Evolutionary conservation across 2,113 vertebrate genomes (phyloP), one percentile per base, ranked within the genome.

Genomic region (Ageneiosus marmoratus): DNA sequence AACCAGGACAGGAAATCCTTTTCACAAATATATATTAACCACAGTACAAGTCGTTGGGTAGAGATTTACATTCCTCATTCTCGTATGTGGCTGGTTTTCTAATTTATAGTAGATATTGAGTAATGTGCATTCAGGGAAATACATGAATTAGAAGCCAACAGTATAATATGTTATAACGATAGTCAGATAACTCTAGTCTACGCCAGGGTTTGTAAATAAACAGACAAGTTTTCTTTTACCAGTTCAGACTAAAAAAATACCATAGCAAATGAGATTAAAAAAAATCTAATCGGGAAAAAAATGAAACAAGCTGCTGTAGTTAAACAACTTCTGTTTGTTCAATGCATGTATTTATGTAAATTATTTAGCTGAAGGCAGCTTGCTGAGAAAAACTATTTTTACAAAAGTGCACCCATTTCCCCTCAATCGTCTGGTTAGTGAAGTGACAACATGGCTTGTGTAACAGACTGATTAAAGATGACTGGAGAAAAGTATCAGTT

Each of bases 1-100:
- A 51, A 74, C n/a, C 72, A 51, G 46, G 27, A 74, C 72, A 29
- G 72, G n/a, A 51, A 74, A 51, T 29, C 27, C n/a, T 74, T 74
- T 74, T 22, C 22, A 44, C 37, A 69, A 44, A 12, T 24, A 70
- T 13, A 12, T 24, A 70, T 13, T 44, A 70, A 70, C 37, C 22
- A 0, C 65, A 24, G 65, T 9, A 10, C 63, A 24, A 73, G 69
- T 73, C 41, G 46, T 2, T 50, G 46, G 6, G 69, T 15, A n/a
- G 41, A 27, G 44, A 51, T 53, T 75, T 75, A 75, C 73, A 75
- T 34, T 75, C 48, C 73, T 53, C 27, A 22, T 22, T 22, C 29
- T 55, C 20, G 53, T 4, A 34, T 55, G 29, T 37, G 29, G 29
- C 9, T 34, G 27, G 3, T 32, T 74, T 51, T 29, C 13, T 18